Evolutionary conservation across 1,140 invertebrate species (phyloP).

Genomic region (Drosophila subpulchrella): DNA sequence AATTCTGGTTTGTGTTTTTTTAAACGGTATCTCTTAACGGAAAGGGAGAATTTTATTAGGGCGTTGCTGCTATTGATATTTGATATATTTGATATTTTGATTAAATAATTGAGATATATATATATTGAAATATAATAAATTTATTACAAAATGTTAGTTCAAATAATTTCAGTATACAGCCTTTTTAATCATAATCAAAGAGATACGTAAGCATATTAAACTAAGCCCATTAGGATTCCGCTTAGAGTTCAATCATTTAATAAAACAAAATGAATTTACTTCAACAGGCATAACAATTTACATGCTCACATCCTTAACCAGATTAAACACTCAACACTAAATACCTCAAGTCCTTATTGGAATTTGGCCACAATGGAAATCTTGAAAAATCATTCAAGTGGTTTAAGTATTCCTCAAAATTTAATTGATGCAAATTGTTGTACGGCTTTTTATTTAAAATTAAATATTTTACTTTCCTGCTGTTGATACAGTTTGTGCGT

Average conservation of each 20-base stretch:
- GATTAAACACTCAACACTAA: constrained; percentile 20
- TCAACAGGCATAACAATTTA: not conserved
- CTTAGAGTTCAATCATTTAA: no score
- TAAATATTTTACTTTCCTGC: constrained; percentile 32
- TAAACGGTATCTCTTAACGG: not conserved
- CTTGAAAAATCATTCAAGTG: constrained; percentile 23
- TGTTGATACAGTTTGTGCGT: constrained; percentile 27
- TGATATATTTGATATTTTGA: not conserved
- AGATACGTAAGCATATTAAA: no score
- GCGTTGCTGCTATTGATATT: not conserved
- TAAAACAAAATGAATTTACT: no score
- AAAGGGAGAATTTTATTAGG: not conserved
- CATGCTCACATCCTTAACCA: not conserved
- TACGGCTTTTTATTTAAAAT: constrained; percentile 15
- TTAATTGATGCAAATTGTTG: constrained; percentile 50
- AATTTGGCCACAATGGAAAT: constrained; percentile 6
- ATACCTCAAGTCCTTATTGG: not conserved
- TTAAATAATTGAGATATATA: no score
- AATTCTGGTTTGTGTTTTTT: constrained; percentile 34
- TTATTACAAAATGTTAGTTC: no score
- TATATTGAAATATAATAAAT: no score
- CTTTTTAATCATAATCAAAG: no score
- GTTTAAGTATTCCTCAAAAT: constrained; percentile 12
- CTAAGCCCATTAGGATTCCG: no score
- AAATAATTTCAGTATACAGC: no score